Conservation (phyloP, 1,140 invertebrate genomes). For the Araneus ventricosus region DNA sequence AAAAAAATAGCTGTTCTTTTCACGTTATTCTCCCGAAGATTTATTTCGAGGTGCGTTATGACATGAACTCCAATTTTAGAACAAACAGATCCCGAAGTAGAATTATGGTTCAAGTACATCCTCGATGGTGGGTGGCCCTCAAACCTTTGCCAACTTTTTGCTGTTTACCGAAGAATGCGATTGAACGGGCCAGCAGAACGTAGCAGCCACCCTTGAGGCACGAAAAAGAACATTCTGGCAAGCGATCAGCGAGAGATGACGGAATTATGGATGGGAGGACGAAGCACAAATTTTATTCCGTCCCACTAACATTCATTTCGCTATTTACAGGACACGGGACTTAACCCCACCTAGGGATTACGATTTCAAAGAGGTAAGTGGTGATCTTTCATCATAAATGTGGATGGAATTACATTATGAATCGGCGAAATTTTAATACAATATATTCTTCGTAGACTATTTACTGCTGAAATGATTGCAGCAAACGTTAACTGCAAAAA, state of each 20-base stretch:
- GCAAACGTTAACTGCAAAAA: too few species aligned
- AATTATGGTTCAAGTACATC: constrained; percentile 52
- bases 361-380: not conserved
- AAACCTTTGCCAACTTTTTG: constrained; percentile 46
- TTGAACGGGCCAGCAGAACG: constrained; percentile 27
- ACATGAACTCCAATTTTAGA: constrained; percentile 15
- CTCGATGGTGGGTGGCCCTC: not conserved
- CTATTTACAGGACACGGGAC: constrained; percentile 14
- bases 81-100: constrained; percentile 15
- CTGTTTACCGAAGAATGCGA: constrained; percentile 29
- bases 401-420: too few species aligned
- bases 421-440: too few species aligned
- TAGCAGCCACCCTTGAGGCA: constrained; percentile 13
- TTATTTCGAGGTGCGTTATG: not conserved
- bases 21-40: not conserved
- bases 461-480: too few species aligned
- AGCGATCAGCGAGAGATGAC: constrained; percentile 25
- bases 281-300: constrained; percentile 10
- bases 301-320: constrained; percentile 9
- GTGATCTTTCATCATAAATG: not conserved
- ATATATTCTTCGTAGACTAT: too few species aligned
- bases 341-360: not conserved
- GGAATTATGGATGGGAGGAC: constrained; percentile 30
- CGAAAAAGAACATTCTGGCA: constrained; percentile 39
- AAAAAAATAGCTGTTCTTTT: not conserved